Percentiles rank a stretch among this genome's conserved stretches.
Conservation (phyloP, 2,113 vertebrate species). For the Arenaria interpres region DNA sequence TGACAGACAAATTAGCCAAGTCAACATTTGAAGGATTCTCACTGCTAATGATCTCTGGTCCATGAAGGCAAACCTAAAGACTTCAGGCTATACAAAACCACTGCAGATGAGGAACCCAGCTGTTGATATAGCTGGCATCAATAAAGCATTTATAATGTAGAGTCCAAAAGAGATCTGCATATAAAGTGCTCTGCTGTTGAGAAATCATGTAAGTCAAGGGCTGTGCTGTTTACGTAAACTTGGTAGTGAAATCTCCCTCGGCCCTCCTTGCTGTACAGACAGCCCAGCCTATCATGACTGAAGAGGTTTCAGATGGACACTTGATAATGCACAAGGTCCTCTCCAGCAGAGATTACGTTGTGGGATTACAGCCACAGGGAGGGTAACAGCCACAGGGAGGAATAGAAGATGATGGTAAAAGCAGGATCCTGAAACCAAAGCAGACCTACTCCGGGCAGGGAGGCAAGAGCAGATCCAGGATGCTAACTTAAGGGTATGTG, state of each 20-base stretch:
- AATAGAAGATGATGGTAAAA: neutral
- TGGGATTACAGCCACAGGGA: neutral
- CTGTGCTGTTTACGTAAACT: neutral
- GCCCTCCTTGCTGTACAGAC: neutral
- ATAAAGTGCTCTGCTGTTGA: neutral
- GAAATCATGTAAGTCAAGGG: constrained; percentile 31
- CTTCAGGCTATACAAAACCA: constrained; percentile 47
- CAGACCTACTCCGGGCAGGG: neutral
- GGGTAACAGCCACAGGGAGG: neutral
- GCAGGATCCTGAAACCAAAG: neutral
- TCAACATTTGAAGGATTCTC: constrained; percentile 44
- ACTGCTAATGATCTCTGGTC: constrained; percentile 49
- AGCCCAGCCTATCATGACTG: neutral
- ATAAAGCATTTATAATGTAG: constrained; percentile 19
- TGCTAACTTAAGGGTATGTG: neutral
- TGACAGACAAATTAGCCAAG: constrained; percentile 61
- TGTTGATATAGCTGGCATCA: constrained; percentile 59
- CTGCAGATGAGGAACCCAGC: constrained; percentile 45
- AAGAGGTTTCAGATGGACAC: constrained; percentile 12
- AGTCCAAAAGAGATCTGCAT: constrained; percentile 28
- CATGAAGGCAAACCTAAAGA: constrained; percentile 55
- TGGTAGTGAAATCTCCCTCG: neutral
- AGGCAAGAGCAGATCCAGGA: neutral
- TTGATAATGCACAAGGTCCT: neutral
- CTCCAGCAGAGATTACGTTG: neutral